A percentile compares a stretch with the other conserved stretches of the same genome.
These are phyloP conservation scores for Theocolax elegans DNA, from an alignment of 1,140 invertebrate genomes.

Conservation along the genomic window DNA sequence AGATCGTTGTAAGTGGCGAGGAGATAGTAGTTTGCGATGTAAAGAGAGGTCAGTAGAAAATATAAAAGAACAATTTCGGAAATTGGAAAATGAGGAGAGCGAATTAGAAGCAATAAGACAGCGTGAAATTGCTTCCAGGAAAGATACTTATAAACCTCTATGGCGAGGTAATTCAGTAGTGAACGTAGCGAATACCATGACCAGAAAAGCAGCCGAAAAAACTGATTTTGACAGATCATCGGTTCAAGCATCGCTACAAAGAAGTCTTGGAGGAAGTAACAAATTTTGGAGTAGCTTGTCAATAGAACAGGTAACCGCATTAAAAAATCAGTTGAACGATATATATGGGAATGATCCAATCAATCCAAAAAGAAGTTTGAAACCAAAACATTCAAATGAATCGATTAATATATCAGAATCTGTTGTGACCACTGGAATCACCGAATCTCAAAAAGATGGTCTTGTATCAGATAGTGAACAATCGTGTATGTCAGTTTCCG, in stretches of 20 bases:
- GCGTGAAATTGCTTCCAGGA: conserved; percentile 67
- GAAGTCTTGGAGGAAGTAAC: conserved; percentile 75
- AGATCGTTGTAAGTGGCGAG: conserved; percentile 77
- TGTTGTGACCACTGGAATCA: neutral
- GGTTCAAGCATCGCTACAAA: conserved; percentile 55
- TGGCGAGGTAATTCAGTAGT: conserved; percentile 85
- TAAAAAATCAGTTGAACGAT: conserved; percentile 84
- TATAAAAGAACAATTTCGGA: conserved; percentile 79
- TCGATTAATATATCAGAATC: neutral
- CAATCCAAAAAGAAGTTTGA: conserved; percentile 48
- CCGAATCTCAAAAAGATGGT: neutral
- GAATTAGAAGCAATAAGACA: conserved; percentile 60
- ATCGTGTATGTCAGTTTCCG: conserved; percentile 6
- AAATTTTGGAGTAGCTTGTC: conserved; percentile 86
- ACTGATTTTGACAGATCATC: conserved; percentile 50
- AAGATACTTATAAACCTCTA: conserved; percentile 81
- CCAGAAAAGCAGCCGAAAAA: conserved; percentile 62
- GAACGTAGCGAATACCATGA: conserved; percentile 78
- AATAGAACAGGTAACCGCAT: conserved; percentile 83
- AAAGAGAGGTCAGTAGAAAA: conserved; percentile 90
- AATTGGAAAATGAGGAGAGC: conserved; percentile 66
- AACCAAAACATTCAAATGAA: neutral
- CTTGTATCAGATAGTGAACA: conserved; percentile 9
- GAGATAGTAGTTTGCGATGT: conserved; percentile 81
- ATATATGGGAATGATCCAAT: conserved; percentile 77